Conservation (phyloP, 2,888 invertebrate genomes). For the Eupeodes luniger region DNA sequence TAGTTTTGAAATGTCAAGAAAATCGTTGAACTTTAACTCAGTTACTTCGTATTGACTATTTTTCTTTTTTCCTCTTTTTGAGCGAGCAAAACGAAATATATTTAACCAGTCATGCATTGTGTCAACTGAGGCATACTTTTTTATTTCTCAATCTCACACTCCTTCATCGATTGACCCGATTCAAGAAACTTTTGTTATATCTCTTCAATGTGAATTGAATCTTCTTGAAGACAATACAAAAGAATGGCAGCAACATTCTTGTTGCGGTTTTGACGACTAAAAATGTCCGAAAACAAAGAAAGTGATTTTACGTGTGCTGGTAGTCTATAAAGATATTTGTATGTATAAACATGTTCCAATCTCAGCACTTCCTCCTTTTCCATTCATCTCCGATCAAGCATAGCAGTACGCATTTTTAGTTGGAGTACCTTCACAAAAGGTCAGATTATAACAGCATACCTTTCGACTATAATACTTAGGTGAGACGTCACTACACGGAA, state of each 20-base stretch:
- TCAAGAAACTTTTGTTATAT: constrained; percentile 22
- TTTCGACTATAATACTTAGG: no score
- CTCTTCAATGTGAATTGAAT: constrained; percentile 1
- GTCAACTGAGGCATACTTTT: no score
- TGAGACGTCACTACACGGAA: no score
- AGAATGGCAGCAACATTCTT: background rate
- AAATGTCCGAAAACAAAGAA: constrained; percentile 45
- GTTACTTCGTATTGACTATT: constrained; percentile 5
- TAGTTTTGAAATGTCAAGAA: constrained; percentile 33
- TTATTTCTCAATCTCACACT: no score
- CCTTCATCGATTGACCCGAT: background rate
- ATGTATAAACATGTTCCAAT: constrained; percentile 21
- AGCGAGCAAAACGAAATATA: constrained; percentile 19
- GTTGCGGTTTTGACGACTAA: background rate
- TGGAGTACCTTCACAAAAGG: constrained; percentile 25
- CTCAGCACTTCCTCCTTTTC: constrained; percentile 33
- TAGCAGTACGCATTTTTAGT: constrained; percentile 38
- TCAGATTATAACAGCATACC: background rate
- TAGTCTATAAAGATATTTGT: constrained; percentile 30
- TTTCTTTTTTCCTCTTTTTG: constrained; percentile 28
- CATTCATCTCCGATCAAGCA: constrained; percentile 13
- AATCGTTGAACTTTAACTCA: constrained; percentile 23
- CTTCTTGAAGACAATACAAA: constrained; percentile 20
- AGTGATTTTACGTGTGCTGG: constrained; percentile 25
- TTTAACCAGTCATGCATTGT: constrained; percentile 38